Conservation (phyloP, 1,140 invertebrate species). For the Heliconius congener region DNA sequence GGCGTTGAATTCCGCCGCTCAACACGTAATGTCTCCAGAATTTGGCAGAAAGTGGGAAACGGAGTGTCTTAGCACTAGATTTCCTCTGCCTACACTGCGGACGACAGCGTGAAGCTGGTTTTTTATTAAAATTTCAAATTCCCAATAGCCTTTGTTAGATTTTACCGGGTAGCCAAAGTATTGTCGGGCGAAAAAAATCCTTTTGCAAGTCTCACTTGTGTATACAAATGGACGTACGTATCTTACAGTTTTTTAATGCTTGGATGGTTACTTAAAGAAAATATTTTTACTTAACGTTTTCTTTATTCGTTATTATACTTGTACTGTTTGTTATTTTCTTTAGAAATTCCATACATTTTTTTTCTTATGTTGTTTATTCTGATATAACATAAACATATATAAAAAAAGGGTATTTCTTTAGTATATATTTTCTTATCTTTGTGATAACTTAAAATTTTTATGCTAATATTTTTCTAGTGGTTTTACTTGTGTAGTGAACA, state of each 20-base stretch:
- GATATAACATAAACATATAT: not conserved
- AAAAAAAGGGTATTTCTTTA: too few species aligned
- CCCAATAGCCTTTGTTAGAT: constrained; percentile 3
- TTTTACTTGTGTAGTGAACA: too few species aligned
- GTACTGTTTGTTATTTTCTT: not conserved
- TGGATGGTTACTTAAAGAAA: not conserved
- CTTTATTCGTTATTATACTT: not conserved
- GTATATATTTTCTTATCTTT: too few species aligned
- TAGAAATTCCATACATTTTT: not conserved
- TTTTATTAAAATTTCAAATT: not conserved
- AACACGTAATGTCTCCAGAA: too few species aligned
- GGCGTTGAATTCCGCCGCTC: too few species aligned
- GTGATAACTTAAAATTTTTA: too few species aligned
- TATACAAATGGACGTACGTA: not conserved
- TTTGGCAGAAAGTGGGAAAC: too few species aligned
- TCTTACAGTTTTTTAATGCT: not conserved
- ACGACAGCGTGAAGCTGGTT: not conserved
- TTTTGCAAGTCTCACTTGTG: not conserved
- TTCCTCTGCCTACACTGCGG: too few species aligned
- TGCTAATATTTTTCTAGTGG: too few species aligned
- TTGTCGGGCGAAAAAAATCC: not conserved
- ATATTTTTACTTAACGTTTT: not conserved
- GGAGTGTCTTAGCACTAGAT: too few species aligned
- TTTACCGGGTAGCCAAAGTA: not conserved
- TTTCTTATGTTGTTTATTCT: not conserved